Evolutionary conservation across 2,888 invertebrate genomes (phyloP).

Genomic region (Diaprepes abbreviatus): DNA sequence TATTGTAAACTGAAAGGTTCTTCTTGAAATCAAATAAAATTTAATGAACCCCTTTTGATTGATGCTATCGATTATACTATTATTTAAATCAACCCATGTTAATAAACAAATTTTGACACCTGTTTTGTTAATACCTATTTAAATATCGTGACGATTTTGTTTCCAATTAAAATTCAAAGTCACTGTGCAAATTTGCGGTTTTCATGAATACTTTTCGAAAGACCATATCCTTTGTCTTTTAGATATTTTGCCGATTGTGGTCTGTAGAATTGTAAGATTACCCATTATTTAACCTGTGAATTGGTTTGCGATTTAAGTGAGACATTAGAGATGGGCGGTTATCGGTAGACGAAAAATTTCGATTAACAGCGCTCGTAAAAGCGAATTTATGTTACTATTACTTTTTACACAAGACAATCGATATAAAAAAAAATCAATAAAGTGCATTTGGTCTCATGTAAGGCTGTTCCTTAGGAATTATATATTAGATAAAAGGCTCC

Average conservation of each 20-base stretch:
- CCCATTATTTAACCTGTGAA: conserved; percentile 28
- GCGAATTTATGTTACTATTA: no score
- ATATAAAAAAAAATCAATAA: no score
- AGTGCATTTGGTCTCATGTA: no score
- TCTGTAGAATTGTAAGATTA: conserved; percentile 30
- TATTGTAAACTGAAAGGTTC: no score
- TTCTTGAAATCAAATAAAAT: no score
- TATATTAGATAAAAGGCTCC: no score
- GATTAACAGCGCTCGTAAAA: no score
- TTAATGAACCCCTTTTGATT: no score
- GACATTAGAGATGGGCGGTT: conserved; percentile 13
- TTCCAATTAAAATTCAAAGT: conserved; percentile 44
- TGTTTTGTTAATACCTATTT: conserved; percentile 5
- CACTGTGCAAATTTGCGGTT: conserved; percentile 42
- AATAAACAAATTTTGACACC: conserved; percentile 1
- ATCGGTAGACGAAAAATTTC: no score
- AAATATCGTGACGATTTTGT: conserved; percentile 23
- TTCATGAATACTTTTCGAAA: conserved; percentile 37
- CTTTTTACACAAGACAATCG: no score
- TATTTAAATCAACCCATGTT: conserved; percentile 1
- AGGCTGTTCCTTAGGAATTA: no score
- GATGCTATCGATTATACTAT: neutral
- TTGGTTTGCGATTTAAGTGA: conserved; percentile 7
- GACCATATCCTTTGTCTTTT: conserved; percentile 35
- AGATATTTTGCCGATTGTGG: conserved; percentile 32